Evolutionary conservation across 1,140 invertebrate genomes (phyloP), one percentile per base, ranked within the genome.

Genomic region (Onthophagus taurus): DNA sequence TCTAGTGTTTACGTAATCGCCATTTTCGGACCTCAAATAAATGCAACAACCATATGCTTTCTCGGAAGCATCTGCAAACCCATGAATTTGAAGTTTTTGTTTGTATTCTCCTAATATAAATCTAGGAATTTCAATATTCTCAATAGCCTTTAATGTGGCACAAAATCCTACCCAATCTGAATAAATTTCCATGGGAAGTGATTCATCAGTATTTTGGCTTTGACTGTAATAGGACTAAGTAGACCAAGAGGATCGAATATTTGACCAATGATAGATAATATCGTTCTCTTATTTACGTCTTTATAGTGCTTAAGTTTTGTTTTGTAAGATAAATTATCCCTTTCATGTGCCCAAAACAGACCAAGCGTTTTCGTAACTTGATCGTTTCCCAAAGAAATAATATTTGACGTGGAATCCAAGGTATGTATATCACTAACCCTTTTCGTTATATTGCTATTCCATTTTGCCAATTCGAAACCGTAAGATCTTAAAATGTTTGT

Each of bases 51-150:
- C 65, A 49, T 64, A 68, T 9, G 58, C 65, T 2, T 21, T 37
- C 37, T 57, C 52, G 5, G 55, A 61, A 2, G 64, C 60, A 51
- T 69, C 66, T 7, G 44, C 42, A 49, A 67, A 70, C 9, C 58
- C 59, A 45, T 63, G 55, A 1, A 63, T 9, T 21, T 48, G n/a
- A 7, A 47, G 24, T 4, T 11, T 14, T 2, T 18, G 2, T 26
- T 16, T 23, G 13, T 36, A 3, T 8, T 23, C 11, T 2, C 14
- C 4, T n/a, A 20, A n/a, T n/a, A n/a, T n/a, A n/a, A n/a, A 20
- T 2, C 41, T n/a, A 13, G 39, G 17, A 1, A 36, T 43, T 2
- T 12, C 3, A 3, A 44, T 3, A 2, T 12, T 17, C 16, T 48
- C 44, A 11, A 48, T 11, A 4, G 2, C 8, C 3, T 8, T 26